Evolutionary conservation across 2,888 invertebrate species (phyloP).

Genomic region (Flexamia atlantica): DNA sequence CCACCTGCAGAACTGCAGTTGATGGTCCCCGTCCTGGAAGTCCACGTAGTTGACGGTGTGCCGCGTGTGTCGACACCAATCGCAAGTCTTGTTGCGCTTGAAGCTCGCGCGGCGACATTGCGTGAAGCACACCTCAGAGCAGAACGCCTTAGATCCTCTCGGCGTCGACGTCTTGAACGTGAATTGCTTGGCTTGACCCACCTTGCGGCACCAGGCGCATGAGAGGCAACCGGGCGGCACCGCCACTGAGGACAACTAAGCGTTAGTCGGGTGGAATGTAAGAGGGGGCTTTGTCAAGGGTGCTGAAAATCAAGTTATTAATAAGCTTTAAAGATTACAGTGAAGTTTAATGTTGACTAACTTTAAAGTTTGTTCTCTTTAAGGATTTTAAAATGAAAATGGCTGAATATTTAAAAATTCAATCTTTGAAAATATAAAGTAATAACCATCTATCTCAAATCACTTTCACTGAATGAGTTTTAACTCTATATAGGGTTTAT

Average conservation of each 20-base stretch:
- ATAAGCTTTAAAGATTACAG: too few species aligned
- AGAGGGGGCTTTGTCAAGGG: too few species aligned
- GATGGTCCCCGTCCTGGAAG: slow-evolving; percentile 93
- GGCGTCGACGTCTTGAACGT: slow-evolving; percentile 71
- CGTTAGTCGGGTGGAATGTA: too few species aligned
- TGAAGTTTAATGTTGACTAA: too few species aligned
- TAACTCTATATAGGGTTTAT: too few species aligned
- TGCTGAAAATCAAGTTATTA: too few species aligned
- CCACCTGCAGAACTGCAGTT: slow-evolving; percentile 86
- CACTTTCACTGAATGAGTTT: too few species aligned
- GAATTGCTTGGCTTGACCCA: slow-evolving; percentile 69
- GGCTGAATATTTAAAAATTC: too few species aligned
- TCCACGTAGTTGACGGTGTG: slow-evolving; percentile 95
- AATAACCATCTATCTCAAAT: too few species aligned
- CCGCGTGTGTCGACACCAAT: slow-evolving; percentile 94
- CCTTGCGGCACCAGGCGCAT: slow-evolving; percentile 88
- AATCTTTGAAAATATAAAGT: too few species aligned
- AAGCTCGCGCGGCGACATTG: slow-evolving; percentile 93
- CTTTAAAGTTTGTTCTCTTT: too few species aligned
- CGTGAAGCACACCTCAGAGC: slow-evolving; percentile 94
- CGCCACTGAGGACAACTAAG: slow-evolving; percentile 34
- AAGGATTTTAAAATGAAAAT: too few species aligned
- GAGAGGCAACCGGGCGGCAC: slow-evolving; percentile 69
- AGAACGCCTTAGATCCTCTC: slow-evolving; percentile 79
- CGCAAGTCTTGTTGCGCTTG: slow-evolving; percentile 94